Conservation (phyloP, 2,113 vertebrate species). For the Leuciscus idus region DNA sequence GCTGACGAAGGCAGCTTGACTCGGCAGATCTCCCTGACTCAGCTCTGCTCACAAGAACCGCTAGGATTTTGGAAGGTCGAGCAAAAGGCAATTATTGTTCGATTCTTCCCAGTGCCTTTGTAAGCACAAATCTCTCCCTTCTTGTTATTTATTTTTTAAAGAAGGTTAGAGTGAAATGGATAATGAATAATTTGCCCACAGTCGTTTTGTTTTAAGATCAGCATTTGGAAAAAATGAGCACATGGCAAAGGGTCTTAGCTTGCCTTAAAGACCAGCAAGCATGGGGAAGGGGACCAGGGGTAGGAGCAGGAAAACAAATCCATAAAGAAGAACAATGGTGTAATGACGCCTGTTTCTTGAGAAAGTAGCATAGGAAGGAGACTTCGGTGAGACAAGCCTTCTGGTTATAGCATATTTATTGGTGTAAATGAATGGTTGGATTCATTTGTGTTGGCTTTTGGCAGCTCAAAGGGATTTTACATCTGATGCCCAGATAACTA, state of each 20-base stretch:
- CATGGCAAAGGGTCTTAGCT: constrained; percentile 54
- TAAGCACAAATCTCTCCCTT: background rate
- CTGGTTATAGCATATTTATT: constrained; percentile 32
- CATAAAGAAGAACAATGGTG: constrained; percentile 71
- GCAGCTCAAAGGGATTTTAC: background rate
- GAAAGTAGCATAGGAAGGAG: constrained; percentile 19
- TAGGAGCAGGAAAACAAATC: constrained; percentile 65
- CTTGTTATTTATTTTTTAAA: background rate
- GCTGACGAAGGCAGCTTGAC: background rate
- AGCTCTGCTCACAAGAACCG: constrained; percentile 16
- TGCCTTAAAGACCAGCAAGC: constrained; percentile 37
- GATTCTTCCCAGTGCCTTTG: constrained; percentile 15
- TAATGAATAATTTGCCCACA: background rate
- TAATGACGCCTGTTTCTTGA: constrained; percentile 59
- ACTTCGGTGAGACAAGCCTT: constrained; percentile 39
- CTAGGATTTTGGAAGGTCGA: constrained; percentile 62
- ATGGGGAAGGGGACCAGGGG: constrained; percentile 56
- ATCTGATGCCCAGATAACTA: constrained; percentile 38
- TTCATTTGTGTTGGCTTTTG: background rate
- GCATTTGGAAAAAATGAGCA: constrained; percentile 71
- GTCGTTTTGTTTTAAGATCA: constrained; percentile 59
- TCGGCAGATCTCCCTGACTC: constrained; percentile 39
- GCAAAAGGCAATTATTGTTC: constrained; percentile 61
- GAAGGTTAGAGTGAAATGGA: constrained; percentile 5
- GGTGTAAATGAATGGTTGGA: constrained; percentile 26